Base-by-base conservation (phyloP, 2,113 vertebrate genomes). In the Aptenodytes patagonicus region DNA sequence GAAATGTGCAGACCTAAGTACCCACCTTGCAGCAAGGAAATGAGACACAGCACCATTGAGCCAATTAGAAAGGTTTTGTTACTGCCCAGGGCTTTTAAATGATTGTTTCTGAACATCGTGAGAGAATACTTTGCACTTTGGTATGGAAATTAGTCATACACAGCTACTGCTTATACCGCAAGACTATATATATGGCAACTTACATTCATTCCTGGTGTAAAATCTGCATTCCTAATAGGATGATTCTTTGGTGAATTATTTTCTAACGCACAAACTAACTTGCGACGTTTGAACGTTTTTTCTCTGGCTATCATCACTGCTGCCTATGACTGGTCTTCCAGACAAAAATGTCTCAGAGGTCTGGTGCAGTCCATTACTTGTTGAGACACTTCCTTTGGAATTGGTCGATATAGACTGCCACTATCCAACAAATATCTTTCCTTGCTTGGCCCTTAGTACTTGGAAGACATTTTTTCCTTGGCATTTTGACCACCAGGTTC, bases 401-500 rank as follows among this genome's bases (percentile, higher is more conserved):
- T 6, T 72, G 34, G 11, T 47, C 24, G 34, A 65, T 64, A 64
- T 17, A 26, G 83, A 70, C 19, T 93, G 71, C n/a, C 28, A 46
- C 54, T 54, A 44, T 46, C 7, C 4, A 44, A 66, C 15, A 47
- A 47, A 55, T 64, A 52, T 19, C 42, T 75, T 71, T 62, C 24
- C 31, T 54, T 31, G 34, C 54, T 88, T 95, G 60, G 69, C 38
- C 36, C n/a, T 91, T 51, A 65, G 26, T 49, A 49, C 19, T 91
- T 47, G 38, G 65, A 89, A 71, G 64, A 87, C 10, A 15, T 83
- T 78, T 95, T 96, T 90, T 84, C 90, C 81, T 94, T 90, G 77
- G 81, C 28, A 36, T 95, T 96, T 94, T 91, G 93, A 97, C 86
- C 60, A 84, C 40, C 64, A 79, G 16, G 61, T 78, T 97, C 72